Evolutionary conservation across 2,888 invertebrate genomes (phyloP), one percentile per base, ranked within the genome.

Genomic region (Polydrusus tereticollis): DNA sequence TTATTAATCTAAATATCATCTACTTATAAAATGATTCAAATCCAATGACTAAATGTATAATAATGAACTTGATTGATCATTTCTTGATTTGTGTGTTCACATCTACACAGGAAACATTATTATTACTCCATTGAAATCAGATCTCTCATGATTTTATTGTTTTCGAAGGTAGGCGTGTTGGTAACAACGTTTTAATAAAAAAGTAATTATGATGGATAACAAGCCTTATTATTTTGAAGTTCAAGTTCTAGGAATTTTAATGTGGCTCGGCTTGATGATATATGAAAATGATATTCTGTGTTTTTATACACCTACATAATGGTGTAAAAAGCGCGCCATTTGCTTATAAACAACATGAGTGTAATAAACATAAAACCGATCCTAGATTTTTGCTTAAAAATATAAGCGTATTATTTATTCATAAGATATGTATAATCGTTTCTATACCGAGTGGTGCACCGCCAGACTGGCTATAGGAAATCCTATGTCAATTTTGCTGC

Each of bases 131-230:
- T 16, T 29, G 16, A 16, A 55, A 55, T 55, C 29, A 55, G 29
- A 55, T 55, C 52, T 55, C 18, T 33, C n/a, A 55, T n/a, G n/a
- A 33, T 55, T 55, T 55, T 29, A 55, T 55, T 55, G 52, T 55
- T 55, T 55, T 55, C 52, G 5, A 18, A 18, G 14, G 52, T 55
- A 18, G 52, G 52, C 52, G 52, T 55, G 52, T 5, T 29, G 21
- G 12, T 29, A 55, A 55, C 10, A 55, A 26, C 29, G 10, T 10
- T 52, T 29, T 29, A 47, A 45, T n/a, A n/a, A 20, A 45, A 45
- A 20, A 26, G n/a, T 52, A 52, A 52, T 52, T 2, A 16, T 55
- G 29, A 55, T 55, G 52, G 52, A 55, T 55, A 55, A 55, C 29
- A 16, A 55, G 52, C 29, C 8, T 55, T 18, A 18, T 55, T 55